Evolutionary conservation across 2,888 invertebrate species (phyloP).

Genomic region (Cyrtodaria siliqua): DNA sequence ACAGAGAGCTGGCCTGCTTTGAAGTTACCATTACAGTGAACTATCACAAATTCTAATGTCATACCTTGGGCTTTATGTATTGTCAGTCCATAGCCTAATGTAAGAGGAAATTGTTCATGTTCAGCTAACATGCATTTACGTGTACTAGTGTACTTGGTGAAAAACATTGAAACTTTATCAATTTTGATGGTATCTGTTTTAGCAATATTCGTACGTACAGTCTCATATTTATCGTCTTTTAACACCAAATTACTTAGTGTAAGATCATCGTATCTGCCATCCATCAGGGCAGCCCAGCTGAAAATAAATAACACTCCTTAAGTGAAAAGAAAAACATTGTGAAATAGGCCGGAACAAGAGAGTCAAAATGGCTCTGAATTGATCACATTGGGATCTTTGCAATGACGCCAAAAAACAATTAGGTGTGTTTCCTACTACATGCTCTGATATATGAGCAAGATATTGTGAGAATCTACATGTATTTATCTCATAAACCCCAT

Average conservation of each 20-base stretch:
- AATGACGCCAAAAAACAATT: too few relatives aligned
- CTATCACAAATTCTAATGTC: slow-evolving; percentile 34
- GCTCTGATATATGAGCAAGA: too few relatives aligned
- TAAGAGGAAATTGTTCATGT: slow-evolving; percentile 38
- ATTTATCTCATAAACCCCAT: too few relatives aligned
- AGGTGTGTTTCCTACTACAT: too few relatives aligned
- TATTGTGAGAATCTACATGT: too few relatives aligned
- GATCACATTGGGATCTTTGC: too few relatives aligned
- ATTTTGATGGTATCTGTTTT: slow-evolving; percentile 7
- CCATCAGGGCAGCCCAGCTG: slow-evolving; percentile 29
- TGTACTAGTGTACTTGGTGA: slow-evolving; percentile 26
- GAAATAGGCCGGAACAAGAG: too few relatives aligned
- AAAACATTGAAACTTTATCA: too few relatives aligned
- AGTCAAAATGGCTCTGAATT: too few relatives aligned
- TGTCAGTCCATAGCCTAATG: slow-evolving; percentile 37
- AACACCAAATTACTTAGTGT: slow-evolving; percentile 14
- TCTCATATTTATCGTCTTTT: slow-evolving; percentile 13
- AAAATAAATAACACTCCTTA: slow-evolving; percentile 7
- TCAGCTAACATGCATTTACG: slow-evolving; percentile 26
- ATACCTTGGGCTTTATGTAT: too few relatives aligned
- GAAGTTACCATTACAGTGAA: slow-evolving; percentile 33
- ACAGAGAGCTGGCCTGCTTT: slow-evolving; percentile 40
- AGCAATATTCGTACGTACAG: background rate
- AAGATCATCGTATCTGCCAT: slow-evolving; percentile 24
- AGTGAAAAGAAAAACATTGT: background rate